Percentiles rank a stretch among this genome's conserved stretches.
phyloP scores from a whole-genome alignment of 2,113 vertebrate species.

The Ellobius talpinus region DNA sequence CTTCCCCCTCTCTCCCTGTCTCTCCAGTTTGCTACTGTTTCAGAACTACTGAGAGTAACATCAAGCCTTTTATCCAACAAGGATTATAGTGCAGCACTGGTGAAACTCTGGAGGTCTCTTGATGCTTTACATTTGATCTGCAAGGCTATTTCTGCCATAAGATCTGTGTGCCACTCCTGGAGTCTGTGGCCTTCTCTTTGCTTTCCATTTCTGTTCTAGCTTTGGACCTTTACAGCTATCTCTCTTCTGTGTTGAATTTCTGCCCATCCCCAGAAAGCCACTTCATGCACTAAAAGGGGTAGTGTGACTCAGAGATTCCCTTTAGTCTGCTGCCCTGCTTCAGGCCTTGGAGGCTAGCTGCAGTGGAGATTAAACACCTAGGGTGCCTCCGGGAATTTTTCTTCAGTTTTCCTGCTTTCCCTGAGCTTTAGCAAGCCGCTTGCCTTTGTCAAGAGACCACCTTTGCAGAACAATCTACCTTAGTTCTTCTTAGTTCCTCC shows the following conservation, averaged over 20 bases:
- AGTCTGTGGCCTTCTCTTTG: background rate
- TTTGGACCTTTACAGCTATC: background rate
- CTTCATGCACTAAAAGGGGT: background rate
- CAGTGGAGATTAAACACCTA: background rate
- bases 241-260: background rate
- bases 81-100: background rate
- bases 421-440: background rate
- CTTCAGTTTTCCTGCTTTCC: background rate
- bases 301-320: background rate
- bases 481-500: background rate
- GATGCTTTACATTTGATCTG: background rate
- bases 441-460: background rate
- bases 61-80: background rate
- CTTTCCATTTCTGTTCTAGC: background rate
- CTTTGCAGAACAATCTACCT: background rate
- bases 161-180: background rate
- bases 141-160: background rate
- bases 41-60: background rate
- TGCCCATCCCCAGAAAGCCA: background rate
- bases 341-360: background rate
- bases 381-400: accelerated
- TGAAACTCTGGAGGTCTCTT: background rate
- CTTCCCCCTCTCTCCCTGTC: background rate
- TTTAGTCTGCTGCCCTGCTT: background rate
- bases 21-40: background rate